Evolutionary conservation across 2,888 invertebrate genomes (phyloP).

Genomic region (Ernsta delagoae): DNA sequence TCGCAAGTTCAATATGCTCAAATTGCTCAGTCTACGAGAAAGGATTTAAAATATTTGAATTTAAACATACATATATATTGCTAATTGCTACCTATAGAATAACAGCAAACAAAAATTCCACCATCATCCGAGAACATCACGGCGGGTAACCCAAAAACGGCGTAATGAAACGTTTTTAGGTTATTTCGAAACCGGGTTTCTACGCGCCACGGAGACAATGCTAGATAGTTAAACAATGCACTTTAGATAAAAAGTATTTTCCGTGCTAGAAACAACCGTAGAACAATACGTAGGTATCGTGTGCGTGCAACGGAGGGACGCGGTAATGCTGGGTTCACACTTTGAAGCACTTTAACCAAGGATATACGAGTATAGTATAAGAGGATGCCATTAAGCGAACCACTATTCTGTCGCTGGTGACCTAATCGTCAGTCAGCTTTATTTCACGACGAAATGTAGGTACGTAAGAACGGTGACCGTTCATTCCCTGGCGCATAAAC

Average conservation of each 20-base stretch:
- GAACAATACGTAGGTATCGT: constrained; percentile 6
- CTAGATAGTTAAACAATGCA: constrained; percentile 30
- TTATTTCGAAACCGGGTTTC: constrained; percentile 34
- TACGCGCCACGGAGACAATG: constrained; percentile 32
- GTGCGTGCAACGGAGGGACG: constrained; percentile 10
- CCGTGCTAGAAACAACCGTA: constrained; percentile 21
- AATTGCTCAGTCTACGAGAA: too few species aligned
- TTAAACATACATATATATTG: too few species aligned
- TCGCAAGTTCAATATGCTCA: too few species aligned
- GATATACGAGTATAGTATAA: too few species aligned
- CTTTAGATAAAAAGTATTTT: constrained; percentile 25
- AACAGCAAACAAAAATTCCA: background rate
- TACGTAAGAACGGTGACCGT: too few species aligned
- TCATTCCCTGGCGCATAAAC: too few species aligned
- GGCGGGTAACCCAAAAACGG: constrained; percentile 21
- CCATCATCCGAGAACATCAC: background rate
- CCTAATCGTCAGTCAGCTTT: too few species aligned
- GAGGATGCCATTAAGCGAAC: too few species aligned
- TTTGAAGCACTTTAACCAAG: background rate
- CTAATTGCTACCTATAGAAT: too few species aligned
- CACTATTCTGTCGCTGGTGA: too few species aligned
- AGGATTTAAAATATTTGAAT: too few species aligned
- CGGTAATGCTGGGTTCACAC: background rate
- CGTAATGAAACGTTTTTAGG: constrained; percentile 32
- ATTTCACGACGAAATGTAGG: too few species aligned